Base-by-base conservation (phyloP, 2,888 invertebrate genomes). In the Agriopis marginaria region DNA sequence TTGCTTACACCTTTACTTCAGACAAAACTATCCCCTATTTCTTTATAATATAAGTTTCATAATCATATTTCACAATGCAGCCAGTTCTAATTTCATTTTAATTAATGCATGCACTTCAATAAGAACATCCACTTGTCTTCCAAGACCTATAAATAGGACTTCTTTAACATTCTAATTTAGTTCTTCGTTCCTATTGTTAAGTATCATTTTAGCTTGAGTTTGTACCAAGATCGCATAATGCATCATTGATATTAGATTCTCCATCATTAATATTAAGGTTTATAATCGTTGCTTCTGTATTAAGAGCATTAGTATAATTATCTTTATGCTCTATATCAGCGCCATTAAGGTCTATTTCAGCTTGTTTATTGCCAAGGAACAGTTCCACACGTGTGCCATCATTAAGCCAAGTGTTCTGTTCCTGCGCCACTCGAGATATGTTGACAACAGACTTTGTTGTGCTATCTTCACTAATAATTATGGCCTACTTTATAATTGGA, bases 61-160 rank as follows among this genome's bases (percentile, higher is more conserved):
- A 71, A 63, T 76, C 51, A 32, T 3, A n/a, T 47, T 49, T 12
- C 39, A 17, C 14, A 17, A 32, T 44, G 12, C 50, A 9, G 55
- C 9, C 63, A 59, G 58, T 66, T 84, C 80, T 78, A 78, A 82
- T 84, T 82, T 82, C 75, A 79, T 79, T 81, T 81, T 83, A 84
- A 84, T 84, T 70, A 70, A 70, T 82, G 80, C 78, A 74, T 81
- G 79, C 82, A 79, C 82, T 84, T 82, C 76, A 74, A 77, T 79
- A 79, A 78, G 74, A 78, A 70, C 77, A 77, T 79, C 79, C 82
- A 84, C 84, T 84, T 84, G 82, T 83, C 79, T 80, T 76, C 74
- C 71, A 64, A 60, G 63, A 60, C 74, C 77, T 82, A 76, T 76
- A 60, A 67, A 67, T 72, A 72, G 63, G 6, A 49, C 17, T 62